Conservation (phyloP, 2,113 vertebrate species). For the Zingel zingel region DNA sequence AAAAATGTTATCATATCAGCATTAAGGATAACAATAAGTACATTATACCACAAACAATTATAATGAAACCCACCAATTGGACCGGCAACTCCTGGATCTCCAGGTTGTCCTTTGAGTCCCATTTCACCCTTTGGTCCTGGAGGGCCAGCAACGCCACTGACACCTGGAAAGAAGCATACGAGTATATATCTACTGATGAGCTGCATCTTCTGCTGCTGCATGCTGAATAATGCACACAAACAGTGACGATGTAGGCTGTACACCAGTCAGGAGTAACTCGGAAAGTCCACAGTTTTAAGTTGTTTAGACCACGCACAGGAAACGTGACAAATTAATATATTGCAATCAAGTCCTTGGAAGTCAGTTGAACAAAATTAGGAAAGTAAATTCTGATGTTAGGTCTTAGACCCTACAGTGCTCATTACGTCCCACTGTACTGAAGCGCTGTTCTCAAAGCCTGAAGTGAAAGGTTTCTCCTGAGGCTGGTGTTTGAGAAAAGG, state of each 20-base stretch:
- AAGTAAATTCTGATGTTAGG: not conserved
- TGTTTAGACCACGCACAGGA: not conserved
- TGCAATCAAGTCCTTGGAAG: not conserved
- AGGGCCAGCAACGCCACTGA: conserved; percentile 36
- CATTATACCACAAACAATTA: not conserved
- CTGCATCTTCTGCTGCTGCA: not conserved
- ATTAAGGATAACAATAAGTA: not conserved
- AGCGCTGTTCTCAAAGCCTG: not conserved
- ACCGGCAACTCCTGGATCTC: conserved; percentile 52
- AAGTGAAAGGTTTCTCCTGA: not conserved
- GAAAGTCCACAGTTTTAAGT: not conserved
- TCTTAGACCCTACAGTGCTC: not conserved
- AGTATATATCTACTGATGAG: not conserved
- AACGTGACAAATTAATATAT: not conserved
- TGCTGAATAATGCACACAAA: not conserved
- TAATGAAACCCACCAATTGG: conserved; percentile 22
- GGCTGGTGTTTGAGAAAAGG: not conserved
- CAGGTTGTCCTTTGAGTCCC: conserved; percentile 58
- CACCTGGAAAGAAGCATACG: conserved; percentile 51
- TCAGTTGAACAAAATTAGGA: not conserved
- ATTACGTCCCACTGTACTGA: not conserved
- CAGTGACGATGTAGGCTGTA: not conserved
- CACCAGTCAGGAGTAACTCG: not conserved
- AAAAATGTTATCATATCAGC: not conserved
- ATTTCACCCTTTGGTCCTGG: conserved; percentile 52